Percentiles rank a stretch among this genome's conserved stretches.
Conservation (phyloP, 2,797 vertebrate genomes). For the Novumbra hubbsi region DNA sequence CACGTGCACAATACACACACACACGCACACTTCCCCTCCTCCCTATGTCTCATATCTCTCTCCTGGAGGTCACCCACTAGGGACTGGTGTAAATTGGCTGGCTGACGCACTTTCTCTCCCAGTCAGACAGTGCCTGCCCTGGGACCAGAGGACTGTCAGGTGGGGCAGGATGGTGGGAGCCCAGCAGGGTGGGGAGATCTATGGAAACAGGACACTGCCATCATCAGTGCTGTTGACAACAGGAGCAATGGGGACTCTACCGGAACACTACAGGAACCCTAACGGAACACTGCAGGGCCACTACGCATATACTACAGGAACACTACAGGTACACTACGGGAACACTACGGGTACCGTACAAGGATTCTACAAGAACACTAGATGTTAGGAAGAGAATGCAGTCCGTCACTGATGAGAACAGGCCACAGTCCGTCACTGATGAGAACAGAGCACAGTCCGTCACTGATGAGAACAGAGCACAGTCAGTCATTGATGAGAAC, state of each 20-base stretch:
- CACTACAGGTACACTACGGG: not conserved
- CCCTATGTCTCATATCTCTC: constrained; percentile 32
- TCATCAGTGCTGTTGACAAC: constrained; percentile 54
- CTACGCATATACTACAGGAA: not conserved
- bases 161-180: constrained; percentile 12
- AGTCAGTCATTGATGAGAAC: no score
- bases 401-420: no score
- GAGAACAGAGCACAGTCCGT: no score
- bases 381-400: no score
- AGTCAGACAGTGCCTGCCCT: constrained; percentile 48
- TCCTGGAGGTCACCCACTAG: constrained; percentile 57
- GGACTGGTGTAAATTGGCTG: constrained; percentile 69
- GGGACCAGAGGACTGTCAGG: constrained; percentile 59
- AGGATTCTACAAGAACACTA: not conserved
- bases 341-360: not conserved
- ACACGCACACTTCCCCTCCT: constrained; percentile 8
- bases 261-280: not conserved
- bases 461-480: no score
- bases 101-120: constrained; percentile 59
- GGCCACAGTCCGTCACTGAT: no score
- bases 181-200: constrained; percentile 37
- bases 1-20: constrained; percentile 6
- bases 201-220: constrained; percentile 52
- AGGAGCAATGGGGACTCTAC: constrained; percentile 38
- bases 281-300: not conserved